Conservation (phyloP, 2,888 invertebrate genomes). For the Theretra japonica region DNA sequence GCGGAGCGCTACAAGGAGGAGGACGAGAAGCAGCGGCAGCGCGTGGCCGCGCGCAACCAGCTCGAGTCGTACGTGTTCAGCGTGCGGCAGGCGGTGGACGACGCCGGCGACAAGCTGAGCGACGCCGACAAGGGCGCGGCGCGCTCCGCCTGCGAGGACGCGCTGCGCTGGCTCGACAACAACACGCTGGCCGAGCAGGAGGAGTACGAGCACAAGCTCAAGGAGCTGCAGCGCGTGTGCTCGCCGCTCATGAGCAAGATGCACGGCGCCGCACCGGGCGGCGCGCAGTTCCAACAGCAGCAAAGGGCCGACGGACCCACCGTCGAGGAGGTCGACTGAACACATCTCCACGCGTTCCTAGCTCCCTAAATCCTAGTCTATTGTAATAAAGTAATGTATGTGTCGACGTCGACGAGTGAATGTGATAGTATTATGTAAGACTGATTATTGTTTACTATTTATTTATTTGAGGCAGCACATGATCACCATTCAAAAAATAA, state of each 20-base stretch:
- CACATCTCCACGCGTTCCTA: not conserved
- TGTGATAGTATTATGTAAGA: slow-evolving; percentile 18
- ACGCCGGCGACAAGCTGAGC: slow-evolving; percentile 84
- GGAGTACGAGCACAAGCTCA: slow-evolving; percentile 86
- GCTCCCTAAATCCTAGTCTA: not conserved
- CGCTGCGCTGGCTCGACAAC: slow-evolving; percentile 89
- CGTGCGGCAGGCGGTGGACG: slow-evolving; percentile 88
- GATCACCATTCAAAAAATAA: slow-evolving; percentile 7
- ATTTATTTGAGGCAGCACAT: slow-evolving; percentile 26
- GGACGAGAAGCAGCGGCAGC: slow-evolving; percentile 88
- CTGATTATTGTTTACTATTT: slow-evolving; percentile 26
- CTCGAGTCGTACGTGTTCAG: slow-evolving; percentile 89
- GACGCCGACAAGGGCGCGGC: slow-evolving; percentile 86
- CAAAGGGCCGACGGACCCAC: slow-evolving; percentile 54
- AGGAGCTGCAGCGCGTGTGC: slow-evolving; percentile 85
- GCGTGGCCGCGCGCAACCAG: slow-evolving; percentile 88
- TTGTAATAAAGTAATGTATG: not conserved
- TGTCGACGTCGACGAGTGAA: not conserved
- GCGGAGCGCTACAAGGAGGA: slow-evolving; percentile 90
- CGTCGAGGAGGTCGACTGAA: slow-evolving; percentile 68
- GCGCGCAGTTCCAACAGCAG: not conserved
- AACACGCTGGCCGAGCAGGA: slow-evolving; percentile 87
- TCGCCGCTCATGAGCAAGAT: slow-evolving; percentile 85
- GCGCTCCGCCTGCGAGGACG: slow-evolving; percentile 82
- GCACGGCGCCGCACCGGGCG: slow-evolving; percentile 78